Evolutionary conservation across 2,888 invertebrate species (phyloP), one percentile per base, ranked within the genome.

Genomic region (Sarcophaga variegata): DNA sequence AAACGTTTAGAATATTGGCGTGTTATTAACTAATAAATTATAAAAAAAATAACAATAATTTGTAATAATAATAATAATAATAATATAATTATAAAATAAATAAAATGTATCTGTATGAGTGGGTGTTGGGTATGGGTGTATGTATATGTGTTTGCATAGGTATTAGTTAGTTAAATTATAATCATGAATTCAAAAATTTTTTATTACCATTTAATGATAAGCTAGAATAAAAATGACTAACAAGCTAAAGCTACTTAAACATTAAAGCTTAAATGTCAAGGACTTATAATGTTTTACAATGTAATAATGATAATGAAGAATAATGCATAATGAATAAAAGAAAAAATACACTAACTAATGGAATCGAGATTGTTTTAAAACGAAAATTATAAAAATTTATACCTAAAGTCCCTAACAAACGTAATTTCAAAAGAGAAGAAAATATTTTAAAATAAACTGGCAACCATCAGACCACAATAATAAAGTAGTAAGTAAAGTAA

Each of bases 341-440:
- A 49, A 49, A 49, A 22, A 22, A 22, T 22, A 49, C 6, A 49
- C 49, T 27, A 27, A 71, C 20, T 22, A 11, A 63, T 78, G 62
- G 64, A 67, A 78, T 88, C 88, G 89, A 88, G 88, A 85, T 88
- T 87, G 88, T 88, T 88, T 86, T 84, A 74, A 62, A 64, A 59
- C 12, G 5, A 14, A 47, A 64, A 64, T 4, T 5, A 54, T 54
- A 54, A 54, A 54, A 27, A 5, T 6, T 70, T 54, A 20, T 62
- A 20, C 37, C 8, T 37, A 62, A 62, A 8, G 62, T 17, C 62
- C n/a, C 22, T 5, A 62, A 8, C 4, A 20, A 70, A 25, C 6
- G 10, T 49, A 25, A 25, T 25, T 37, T 37, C 0, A 37, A 37
- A 3, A 37, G 10, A 37, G 25, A 47, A 22, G 17, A 14, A 11